phyloP scores from a whole-genome alignment of 2,797 vertebrate genomes.

The Dicrostonyx torquatus region DNA sequence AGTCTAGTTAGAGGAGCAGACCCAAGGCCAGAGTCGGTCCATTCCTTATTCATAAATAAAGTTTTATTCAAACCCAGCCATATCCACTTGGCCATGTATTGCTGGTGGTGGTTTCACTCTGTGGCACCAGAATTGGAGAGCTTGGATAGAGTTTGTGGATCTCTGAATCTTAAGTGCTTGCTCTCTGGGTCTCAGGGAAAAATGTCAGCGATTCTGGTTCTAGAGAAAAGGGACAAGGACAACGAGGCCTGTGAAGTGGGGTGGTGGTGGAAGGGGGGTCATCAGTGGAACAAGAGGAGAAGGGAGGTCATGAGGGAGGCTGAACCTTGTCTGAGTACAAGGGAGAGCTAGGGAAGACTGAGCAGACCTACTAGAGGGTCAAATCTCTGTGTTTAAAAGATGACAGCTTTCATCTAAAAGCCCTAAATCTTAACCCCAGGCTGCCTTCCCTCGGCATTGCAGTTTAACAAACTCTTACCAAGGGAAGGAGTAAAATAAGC shows the following conservation, averaged over 20 bases:
- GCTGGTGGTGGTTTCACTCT: background rate
- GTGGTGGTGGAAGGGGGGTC: too few species aligned
- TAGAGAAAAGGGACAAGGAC: background rate
- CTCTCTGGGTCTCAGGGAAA: background rate
- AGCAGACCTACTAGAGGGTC: too few species aligned
- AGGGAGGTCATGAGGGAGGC: background rate
- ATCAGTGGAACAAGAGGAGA: background rate
- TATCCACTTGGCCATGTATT: fast-evolving
- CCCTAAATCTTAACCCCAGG: background rate
- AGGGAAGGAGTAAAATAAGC: background rate
- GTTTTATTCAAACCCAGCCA: background rate
- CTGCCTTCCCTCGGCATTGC: background rate
- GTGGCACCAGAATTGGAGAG: background rate
- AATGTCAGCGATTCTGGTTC: background rate
- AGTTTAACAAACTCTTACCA: background rate
- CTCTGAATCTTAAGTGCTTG: background rate
- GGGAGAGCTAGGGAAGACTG: background rate
- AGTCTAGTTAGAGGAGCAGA: background rate
- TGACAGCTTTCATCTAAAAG: background rate
- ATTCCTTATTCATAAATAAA: background rate
- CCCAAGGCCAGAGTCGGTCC: fast-evolving
- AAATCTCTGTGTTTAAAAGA: background rate
- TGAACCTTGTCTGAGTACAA: background rate
- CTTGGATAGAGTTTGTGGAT: background rate
- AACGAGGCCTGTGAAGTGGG: too few species aligned